Evolutionary conservation across 2,797 vertebrate genomes (phyloP), one percentile per base, ranked within the genome.

Genomic region (Phalanger gymnotis): DNA sequence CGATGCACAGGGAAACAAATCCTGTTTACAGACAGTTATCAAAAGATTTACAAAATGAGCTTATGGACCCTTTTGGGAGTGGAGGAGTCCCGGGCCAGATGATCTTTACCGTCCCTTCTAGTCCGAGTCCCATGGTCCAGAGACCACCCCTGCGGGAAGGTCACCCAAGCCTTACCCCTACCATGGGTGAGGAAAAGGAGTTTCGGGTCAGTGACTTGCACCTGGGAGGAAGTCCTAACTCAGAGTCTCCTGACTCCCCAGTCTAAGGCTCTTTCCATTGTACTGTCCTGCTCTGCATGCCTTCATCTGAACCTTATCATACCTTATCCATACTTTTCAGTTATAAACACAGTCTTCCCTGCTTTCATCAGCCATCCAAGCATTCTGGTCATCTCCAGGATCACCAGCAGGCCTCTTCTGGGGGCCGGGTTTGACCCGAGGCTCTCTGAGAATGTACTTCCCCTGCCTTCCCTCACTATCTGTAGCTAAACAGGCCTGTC

Each of bases 341-440:
- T 92, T 73, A 51, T 56, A 91, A 92, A 27, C 2, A 22, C 4
- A 58, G 14, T 89, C 47, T 52, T 54, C 34, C 13, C 5, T 54
- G 31, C 53, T n/a, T 51, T 2, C 3, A 16, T 73, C 53, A 66
- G 4, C 34, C 1, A 6, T 6, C 34, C 61, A 34, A 66, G 34
- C 61, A 5, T 66, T n/a, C 61, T 66, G 31, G 22, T 4, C 34
- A 16, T 14, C 56, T 40, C 19, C 25, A 27, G 53, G n/a, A 92
- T 55, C 0, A 0, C 91, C 57, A n/a, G 58, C 54, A 0, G 2
- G 12, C 47, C 0, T 0, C 31, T 11, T 28, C 53, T 3, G 5
- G 53, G 31, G 31, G 0, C 16, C 16, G 4, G 14, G 30, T 2
- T 14, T 1, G 31, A 57, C 22, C 90, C 34, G 40, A 0, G 0